Conservation (phyloP, 2,888 invertebrate genomes). For the Ligdia adustata region DNA sequence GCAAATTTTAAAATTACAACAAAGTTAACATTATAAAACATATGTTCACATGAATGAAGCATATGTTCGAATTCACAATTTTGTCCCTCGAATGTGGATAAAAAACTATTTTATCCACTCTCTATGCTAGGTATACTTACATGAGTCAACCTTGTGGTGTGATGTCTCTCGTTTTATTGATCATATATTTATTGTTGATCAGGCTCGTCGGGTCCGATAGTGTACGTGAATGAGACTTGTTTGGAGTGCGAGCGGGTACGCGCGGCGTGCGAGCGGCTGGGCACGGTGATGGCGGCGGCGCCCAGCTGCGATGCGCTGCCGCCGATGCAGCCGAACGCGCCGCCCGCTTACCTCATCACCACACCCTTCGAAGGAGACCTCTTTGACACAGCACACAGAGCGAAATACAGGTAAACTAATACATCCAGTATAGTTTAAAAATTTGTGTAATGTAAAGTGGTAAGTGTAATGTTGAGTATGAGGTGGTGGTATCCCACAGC, state of each 20-base stretch:
- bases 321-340: conserved; percentile 63
- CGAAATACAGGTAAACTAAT: conserved; percentile 70
- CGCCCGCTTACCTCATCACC: conserved; percentile 84
- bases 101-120: no score
- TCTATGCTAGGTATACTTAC: no score
- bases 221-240: conserved; percentile 76
- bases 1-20: no score
- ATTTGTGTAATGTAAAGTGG: not conserved
- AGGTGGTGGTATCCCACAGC: no score
- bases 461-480: not conserved
- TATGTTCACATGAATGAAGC: no score
- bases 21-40: no score
- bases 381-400: conserved; percentile 86
- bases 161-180: no score
- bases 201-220: conserved; percentile 72
- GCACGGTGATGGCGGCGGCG: conserved; percentile 71
- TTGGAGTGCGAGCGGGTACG: conserved; percentile 79
- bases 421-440: not conserved
- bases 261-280: conserved; percentile 77
- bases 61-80: no score
- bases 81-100: no score
- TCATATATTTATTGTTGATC: conserved; percentile 34
- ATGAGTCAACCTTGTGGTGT: no score
- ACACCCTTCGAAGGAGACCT: conserved; percentile 89
- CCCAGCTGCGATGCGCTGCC: conserved; percentile 67